Percentiles rank a stretch among this genome's conserved stretches.
Conservation (phyloP, 1,140 invertebrate genomes). For the Penaeus vannamei region DNA sequence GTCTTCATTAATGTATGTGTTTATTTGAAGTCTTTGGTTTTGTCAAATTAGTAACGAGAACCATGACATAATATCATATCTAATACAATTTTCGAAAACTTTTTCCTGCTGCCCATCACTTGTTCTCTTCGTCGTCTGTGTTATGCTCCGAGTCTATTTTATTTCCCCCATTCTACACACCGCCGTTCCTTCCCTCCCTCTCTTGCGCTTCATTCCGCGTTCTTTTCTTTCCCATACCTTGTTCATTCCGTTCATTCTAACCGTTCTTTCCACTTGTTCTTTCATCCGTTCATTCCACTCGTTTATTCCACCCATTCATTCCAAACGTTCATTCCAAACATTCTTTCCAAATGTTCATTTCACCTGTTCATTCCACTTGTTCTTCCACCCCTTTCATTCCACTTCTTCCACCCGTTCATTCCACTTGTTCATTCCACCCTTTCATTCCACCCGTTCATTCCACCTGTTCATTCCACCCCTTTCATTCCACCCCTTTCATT, state of each 20-base stretch:
- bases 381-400: background rate
- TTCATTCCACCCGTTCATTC: background rate
- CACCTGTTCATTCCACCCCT: background rate
- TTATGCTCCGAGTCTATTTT: too few species aligned
- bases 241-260: background rate
- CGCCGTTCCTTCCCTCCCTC: background rate
- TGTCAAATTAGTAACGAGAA: slow-evolving; percentile 11
- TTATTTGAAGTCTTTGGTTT: background rate
- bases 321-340: background rate
- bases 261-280: background rate
- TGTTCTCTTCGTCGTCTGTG: too few species aligned
- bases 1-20: slow-evolving; percentile 24
- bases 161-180: background rate
- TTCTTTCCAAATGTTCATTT: background rate
- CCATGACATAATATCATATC: slow-evolving; percentile 1
- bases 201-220: background rate
- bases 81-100: background rate
- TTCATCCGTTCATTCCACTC: background rate
- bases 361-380: background rate
- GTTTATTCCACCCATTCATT: background rate
- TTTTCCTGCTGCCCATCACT: too few species aligned
- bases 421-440: background rate
- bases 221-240: background rate
- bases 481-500: too few species aligned
- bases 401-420: background rate